Evolutionary conservation across 2,113 vertebrate species (phyloP), one percentile per base, ranked within the genome.

Genomic region (Pleuronectes platessa): DNA sequence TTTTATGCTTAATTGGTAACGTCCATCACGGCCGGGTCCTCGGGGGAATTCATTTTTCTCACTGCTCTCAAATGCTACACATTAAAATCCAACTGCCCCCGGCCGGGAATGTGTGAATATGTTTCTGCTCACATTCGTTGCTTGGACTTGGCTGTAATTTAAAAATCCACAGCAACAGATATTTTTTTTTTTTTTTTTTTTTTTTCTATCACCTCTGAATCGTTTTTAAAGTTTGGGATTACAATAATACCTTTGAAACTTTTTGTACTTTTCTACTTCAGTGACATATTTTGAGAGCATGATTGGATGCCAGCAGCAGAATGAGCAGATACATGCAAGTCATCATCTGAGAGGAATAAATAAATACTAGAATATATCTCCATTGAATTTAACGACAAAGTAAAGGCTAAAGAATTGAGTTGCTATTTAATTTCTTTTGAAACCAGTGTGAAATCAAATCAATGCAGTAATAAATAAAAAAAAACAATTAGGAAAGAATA

Each of bases 41-140:
- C 10, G 3, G 45, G 77, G 88, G 76, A 78, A 80, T 81, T 75
- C 51, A 72, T 89, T 87, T 87, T 72, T 73, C 76, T 78, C 67
- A 73, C 79, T 23, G 12, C 61, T 86, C 47, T 81, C 61, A 75
- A 54, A 83, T 23, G 47, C 69, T 51, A 55, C 83, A 81, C 74
- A 92, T 92, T 89, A 79, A 88, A 89, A 90, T 87, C 80, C 76
- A 90, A 90, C 93, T 88, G 91, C 87, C 72, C 51, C 74, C 35
- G 61, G 67, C 78, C 15, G 68, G 20, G 70, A 86, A 79, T 64
- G 61, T 82, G 68, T 76, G 83, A 86, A 86, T 81, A 82, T 81
- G 63, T 80, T 85, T 64, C 85, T 68, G 66, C 69, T 83, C 66
- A 55, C 26, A 81, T 70, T 61, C 56, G 68, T 79, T 7, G 18